Conservation (phyloP, 2,888 invertebrate genomes). For the Scrobipalpa costella region DNA sequence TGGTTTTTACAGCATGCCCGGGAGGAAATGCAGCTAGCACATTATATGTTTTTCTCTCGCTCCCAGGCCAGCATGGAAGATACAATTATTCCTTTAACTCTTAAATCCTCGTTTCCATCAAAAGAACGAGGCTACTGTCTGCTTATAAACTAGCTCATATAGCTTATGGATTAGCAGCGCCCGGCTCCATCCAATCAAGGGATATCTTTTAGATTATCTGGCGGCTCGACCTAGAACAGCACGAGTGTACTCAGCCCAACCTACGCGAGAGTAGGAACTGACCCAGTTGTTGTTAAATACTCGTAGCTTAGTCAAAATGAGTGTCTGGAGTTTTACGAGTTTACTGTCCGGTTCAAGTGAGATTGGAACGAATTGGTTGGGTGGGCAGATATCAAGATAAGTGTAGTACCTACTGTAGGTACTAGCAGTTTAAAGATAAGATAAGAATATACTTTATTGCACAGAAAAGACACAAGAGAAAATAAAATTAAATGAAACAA, state of each 20-base stretch:
- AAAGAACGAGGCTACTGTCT: constrained; percentile 23
- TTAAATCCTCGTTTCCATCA: background rate
- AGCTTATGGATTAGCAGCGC: constrained; percentile 13
- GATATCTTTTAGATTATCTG: constrained; percentile 29
- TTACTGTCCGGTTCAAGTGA: constrained; percentile 2
- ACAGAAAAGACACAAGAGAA: too few species aligned
- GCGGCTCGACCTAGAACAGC: constrained; percentile 27
- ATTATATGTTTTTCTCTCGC: too few species aligned
- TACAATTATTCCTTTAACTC: too few species aligned
- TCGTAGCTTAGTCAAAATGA: constrained; percentile 37
- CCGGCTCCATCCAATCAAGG: constrained; percentile 30
- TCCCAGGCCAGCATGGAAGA: too few species aligned
- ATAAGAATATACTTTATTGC: too few species aligned
- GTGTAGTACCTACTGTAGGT: too few species aligned
- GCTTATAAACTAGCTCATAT: constrained; percentile 25
- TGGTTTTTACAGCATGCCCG: too few species aligned
- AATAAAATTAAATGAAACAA: too few species aligned
- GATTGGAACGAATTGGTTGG: constrained; percentile 14
- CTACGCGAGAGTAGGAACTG: constrained; percentile 53
- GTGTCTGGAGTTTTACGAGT: constrained; percentile 3
- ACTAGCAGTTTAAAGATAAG: too few species aligned
- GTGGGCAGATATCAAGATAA: background rate
- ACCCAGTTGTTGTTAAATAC: constrained; percentile 50
- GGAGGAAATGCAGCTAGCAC: too few species aligned
- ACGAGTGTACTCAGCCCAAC: constrained; percentile 36